Conservation (phyloP, 2,113 vertebrate genomes). For the Tauraco erythrolophus region DNA sequence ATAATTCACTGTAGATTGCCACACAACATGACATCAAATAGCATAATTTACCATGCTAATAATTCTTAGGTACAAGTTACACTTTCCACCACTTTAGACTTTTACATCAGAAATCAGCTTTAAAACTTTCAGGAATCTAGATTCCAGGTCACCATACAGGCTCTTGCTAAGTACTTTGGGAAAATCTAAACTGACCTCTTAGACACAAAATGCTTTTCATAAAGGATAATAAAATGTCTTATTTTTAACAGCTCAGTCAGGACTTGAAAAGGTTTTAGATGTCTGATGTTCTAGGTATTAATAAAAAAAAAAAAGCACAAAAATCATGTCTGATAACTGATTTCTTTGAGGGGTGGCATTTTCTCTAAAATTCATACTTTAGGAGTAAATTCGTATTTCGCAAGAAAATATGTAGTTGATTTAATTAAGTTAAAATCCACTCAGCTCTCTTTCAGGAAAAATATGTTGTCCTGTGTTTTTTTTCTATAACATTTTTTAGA, state of each 20-base stretch:
- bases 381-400: neutral
- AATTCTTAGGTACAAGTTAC: neutral
- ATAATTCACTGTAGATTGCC: neutral
- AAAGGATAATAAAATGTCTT: neutral
- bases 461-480: no score
- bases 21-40: neutral
- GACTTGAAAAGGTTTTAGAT: neutral
- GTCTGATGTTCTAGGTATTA: neutral
- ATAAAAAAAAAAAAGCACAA: neutral
- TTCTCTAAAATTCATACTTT: neutral
- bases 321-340: neutral
- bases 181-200: neutral
- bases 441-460: neutral
- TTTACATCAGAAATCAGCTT: slow-evolving; percentile 4
- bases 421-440: neutral
- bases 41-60: neutral
- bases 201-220: neutral
- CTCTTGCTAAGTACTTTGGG: neutral
- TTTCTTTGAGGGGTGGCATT: neutral
- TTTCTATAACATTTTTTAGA: neutral
- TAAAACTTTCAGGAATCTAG: neutral
- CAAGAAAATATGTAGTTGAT: neutral
- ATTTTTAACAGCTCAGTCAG: neutral
- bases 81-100: neutral
- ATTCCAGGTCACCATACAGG: neutral